Percentiles rank a stretch among this genome's conserved stretches.
Evolutionary conservation across 1,140 invertebrate species (phyloP).

Genomic region (Euura lappo): DNA sequence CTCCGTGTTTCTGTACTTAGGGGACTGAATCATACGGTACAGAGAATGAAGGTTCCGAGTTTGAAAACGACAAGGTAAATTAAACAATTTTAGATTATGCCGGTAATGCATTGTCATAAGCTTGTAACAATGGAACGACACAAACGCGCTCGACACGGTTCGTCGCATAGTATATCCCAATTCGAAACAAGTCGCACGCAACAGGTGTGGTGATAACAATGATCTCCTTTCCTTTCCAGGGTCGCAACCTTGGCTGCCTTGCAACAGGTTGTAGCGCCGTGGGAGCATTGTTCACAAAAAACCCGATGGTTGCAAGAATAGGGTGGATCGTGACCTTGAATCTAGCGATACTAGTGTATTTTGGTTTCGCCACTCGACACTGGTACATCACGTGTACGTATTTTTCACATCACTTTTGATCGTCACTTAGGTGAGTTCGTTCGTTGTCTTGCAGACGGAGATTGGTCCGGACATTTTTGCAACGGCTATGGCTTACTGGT

Average conservation of each 20-base stretch:
- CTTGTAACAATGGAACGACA: neutral
- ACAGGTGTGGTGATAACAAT: too few relatives aligned
- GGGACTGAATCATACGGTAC: neutral
- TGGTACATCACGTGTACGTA: slow-evolving; percentile 30
- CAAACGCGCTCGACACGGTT: too few relatives aligned
- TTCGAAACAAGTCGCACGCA: too few relatives aligned
- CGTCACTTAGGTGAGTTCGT: neutral
- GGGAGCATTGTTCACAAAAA: slow-evolving; percentile 17
- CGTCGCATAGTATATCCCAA: too few relatives aligned
- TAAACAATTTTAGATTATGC: too few relatives aligned
- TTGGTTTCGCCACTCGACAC: slow-evolving; percentile 30
- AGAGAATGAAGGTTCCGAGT: neutral
- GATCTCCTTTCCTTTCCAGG: too few relatives aligned
- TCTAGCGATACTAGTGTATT: slow-evolving; percentile 27
- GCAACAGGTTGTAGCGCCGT: slow-evolving; percentile 5
- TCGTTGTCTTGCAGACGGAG: slow-evolving; percentile 38
- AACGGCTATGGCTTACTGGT: slow-evolving; percentile 77
- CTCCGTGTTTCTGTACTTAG: neutral
- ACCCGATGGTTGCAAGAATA: slow-evolving; percentile 20
- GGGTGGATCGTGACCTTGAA: slow-evolving; percentile 27
- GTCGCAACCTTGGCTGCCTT: neutral
- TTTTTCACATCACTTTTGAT: neutral
- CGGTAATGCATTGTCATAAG: neutral
- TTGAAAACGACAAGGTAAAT: neutral
- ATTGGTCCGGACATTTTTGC: slow-evolving; percentile 61